Conservation (phyloP, 1,140 invertebrate species). For the Bombus polaris region DNA sequence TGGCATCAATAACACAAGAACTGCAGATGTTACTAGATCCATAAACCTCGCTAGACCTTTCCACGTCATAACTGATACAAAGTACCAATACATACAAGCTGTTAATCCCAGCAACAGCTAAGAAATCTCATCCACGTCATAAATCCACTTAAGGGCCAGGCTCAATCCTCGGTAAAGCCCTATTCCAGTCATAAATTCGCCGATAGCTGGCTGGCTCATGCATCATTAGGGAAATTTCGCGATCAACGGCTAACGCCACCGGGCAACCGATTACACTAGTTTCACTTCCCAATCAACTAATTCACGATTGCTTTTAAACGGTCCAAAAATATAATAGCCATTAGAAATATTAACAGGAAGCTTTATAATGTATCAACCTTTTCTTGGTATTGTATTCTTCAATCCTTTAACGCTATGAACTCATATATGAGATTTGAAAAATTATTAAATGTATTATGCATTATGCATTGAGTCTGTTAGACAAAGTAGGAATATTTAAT, state of each 20-base stretch:
- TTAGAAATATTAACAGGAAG: too few species aligned
- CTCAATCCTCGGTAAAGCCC: neutral
- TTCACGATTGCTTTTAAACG: neutral
- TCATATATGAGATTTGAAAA: too few species aligned
- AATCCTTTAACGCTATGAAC: too few species aligned
- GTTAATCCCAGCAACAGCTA: constrained; percentile 14
- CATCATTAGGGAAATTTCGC: constrained; percentile 6
- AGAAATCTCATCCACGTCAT: constrained; percentile 20
- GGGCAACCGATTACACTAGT: constrained; percentile 46
- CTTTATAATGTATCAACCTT: too few species aligned
- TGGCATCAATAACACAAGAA: neutral
- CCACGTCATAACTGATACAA: neutral
- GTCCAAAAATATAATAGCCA: too few species aligned
- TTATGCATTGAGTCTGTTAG: too few species aligned
- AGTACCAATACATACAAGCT: neutral
- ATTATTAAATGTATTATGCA: too few species aligned
- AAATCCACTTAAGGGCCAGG: constrained; percentile 11
- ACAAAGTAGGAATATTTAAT: too few species aligned
- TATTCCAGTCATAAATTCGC: neutral
- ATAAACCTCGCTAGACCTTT: neutral
- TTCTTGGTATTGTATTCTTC: too few species aligned
- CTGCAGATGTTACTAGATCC: neutral
- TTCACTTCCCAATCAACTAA: constrained; percentile 46
- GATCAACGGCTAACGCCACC: constrained; percentile 29
- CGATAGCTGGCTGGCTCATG: neutral